phyloP scores from a whole-genome alignment of 1,140 invertebrate species.

The Eubasilissa regina region DNA sequence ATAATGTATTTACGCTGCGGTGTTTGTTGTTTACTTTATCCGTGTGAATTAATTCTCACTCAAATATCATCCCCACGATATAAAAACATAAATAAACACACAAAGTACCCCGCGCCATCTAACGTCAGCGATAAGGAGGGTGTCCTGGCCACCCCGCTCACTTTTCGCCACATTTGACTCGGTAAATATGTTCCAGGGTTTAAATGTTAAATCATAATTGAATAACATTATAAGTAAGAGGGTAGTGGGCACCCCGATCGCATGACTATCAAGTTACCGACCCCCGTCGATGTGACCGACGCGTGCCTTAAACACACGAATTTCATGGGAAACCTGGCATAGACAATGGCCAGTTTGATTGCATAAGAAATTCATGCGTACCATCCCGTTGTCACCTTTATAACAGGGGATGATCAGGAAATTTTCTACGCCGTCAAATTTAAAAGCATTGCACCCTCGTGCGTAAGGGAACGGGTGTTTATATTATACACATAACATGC shows the following conservation, averaged over 20 bases:
- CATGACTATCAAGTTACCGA: conserved; percentile 47
- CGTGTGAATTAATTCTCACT: conserved; percentile 43
- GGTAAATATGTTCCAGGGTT: conserved; percentile 57
- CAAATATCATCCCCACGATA: conserved; percentile 17
- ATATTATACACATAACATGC: too few relatives aligned
- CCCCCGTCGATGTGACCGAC: conserved; percentile 64
- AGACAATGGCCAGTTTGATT: conserved; percentile 64
- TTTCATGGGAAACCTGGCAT: conserved; percentile 67
- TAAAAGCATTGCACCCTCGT: neutral
- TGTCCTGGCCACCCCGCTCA: conserved; percentile 3
- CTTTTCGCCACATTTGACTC: conserved; percentile 58
- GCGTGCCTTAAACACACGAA: too few relatives aligned
- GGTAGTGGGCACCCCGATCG: conserved; percentile 61
- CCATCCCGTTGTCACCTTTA: conserved; percentile 3
- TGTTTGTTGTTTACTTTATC: conserved; percentile 3
- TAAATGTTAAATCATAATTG: conserved; percentile 57
- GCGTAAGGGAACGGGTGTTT: too few relatives aligned
- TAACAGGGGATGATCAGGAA: neutral
- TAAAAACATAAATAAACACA: conserved; percentile 34
- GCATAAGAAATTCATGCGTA: conserved; percentile 34
- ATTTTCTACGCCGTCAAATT: neutral
- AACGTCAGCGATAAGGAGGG: conserved; percentile 5
- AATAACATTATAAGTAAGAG: conserved; percentile 53
- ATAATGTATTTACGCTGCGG: conserved; percentile 26
- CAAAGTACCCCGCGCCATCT: neutral